A percentile compares a stretch with the other conserved stretches of the same genome.
phyloP scores from a whole-genome alignment of 2,797 vertebrate species.

The Nannoperca australis region DNA sequence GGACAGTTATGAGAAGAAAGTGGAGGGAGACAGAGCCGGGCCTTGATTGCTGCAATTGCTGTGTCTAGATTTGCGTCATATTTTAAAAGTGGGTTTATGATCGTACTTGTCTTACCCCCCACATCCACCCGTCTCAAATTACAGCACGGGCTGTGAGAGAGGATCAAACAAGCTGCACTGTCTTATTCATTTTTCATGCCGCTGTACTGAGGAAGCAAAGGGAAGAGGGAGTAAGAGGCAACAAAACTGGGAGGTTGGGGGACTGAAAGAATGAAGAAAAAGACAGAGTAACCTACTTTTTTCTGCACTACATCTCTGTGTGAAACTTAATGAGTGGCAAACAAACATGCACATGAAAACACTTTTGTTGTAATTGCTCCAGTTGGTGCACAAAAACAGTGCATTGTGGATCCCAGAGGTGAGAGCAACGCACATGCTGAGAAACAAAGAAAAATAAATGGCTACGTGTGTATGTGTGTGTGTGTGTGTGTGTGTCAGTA shows the following conservation, averaged over 20 bases:
- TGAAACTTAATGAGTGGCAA: slow-evolving; percentile 61
- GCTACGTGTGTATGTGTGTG: too few species aligned
- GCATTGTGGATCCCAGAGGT: slow-evolving; percentile 25
- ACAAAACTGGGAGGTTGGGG: slow-evolving; percentile 49
- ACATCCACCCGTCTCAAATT: slow-evolving; percentile 44
- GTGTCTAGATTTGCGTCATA: slow-evolving; percentile 45
- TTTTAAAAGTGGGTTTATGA: slow-evolving; percentile 46
- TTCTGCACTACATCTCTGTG: slow-evolving; percentile 26
- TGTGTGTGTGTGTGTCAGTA: slow-evolving; percentile 8
- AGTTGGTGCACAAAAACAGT: slow-evolving; percentile 25
- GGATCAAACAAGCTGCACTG: slow-evolving; percentile 61
- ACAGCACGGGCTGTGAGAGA: slow-evolving; percentile 42
- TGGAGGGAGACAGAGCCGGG: neutral
- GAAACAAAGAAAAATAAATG: slow-evolving; percentile 14
- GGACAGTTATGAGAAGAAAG: slow-evolving; percentile 1
- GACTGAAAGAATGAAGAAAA: slow-evolving; percentile 36
- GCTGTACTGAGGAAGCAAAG: slow-evolving; percentile 45
- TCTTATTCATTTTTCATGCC: slow-evolving; percentile 73
- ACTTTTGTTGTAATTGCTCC: slow-evolving; percentile 52
- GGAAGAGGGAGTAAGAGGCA: slow-evolving; percentile 52
- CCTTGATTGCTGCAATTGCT: slow-evolving; percentile 25
- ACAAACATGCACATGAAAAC: slow-evolving; percentile 17
- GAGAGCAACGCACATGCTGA: neutral
- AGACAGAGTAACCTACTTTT: slow-evolving; percentile 69
- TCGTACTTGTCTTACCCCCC: neutral